Percentiles rank a stretch among this genome's conserved stretches.
Evolutionary conservation across 2,888 invertebrate species (phyloP).

Genomic region (Resseliella maxima): DNA sequence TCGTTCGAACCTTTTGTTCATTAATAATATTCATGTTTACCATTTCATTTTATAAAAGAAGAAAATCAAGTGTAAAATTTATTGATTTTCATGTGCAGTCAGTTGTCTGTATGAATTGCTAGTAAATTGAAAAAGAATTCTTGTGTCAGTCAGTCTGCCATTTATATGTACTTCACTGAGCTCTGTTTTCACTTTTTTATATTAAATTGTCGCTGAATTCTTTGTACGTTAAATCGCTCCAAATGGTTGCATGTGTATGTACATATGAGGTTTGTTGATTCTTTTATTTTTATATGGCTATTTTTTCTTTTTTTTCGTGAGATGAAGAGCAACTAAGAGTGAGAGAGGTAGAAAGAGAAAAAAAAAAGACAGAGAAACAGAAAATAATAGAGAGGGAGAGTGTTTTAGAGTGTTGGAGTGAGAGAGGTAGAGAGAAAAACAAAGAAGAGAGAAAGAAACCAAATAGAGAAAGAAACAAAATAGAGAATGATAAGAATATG

Average conservation of each 20-base stretch:
- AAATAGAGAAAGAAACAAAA: too few relatives aligned
- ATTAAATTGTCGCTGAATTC: not conserved
- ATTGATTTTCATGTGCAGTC: conserved; percentile 18
- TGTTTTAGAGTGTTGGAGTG: too few relatives aligned
- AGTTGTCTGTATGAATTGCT: not conserved
- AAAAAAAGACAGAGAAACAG: too few relatives aligned
- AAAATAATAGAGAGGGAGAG: too few relatives aligned
- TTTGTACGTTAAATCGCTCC: not conserved
- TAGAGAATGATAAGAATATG: too few relatives aligned
- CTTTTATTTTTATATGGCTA: not conserved
- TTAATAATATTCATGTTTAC: not conserved
- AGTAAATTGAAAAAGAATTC: not conserved
- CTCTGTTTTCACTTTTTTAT: conserved; percentile 23
- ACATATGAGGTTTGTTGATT: not conserved
- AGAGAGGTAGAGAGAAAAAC: too few relatives aligned
- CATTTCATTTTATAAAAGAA: not conserved
- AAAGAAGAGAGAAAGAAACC: too few relatives aligned
- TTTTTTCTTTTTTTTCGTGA: not conserved
- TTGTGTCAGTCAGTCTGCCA: not conserved
- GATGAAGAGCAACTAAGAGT: too few relatives aligned
- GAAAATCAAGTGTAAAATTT: not conserved
- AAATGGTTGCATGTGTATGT: too few relatives aligned
- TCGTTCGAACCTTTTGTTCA: not conserved
- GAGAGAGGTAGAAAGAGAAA: too few relatives aligned
- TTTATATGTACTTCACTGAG: not conserved